phyloP scores from a whole-genome alignment of 2,888 invertebrate genomes.

The Acrocyrtus sp. region DNA sequence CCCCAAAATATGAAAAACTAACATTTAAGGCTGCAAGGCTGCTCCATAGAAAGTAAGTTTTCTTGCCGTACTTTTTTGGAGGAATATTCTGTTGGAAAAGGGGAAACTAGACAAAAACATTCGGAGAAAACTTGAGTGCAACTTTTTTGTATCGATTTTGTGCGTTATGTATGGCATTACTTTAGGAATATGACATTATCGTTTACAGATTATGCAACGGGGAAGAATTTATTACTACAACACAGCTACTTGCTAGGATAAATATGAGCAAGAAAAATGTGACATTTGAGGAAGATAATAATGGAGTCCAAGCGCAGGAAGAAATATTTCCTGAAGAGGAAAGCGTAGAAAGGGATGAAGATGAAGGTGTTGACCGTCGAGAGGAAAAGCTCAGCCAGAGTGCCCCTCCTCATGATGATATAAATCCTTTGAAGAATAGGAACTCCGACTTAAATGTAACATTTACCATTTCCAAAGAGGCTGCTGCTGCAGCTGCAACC shows the following conservation, averaged over 20 bases:
- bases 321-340: slow-evolving; percentile 24
- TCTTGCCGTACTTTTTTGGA: neutral
- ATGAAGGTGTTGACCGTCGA: neutral
- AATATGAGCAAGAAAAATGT: slow-evolving; percentile 21
- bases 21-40: slow-evolving; percentile 88
- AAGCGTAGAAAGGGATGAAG: slow-evolving; percentile 11
- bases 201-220: slow-evolving; percentile 79
- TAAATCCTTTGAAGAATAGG: slow-evolving; percentile 11
- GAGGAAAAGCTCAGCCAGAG: neutral
- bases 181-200: too few species aligned
- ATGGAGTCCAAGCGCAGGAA: neutral
- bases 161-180: too few species aligned
- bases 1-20: slow-evolving; percentile 86
- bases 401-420: too few species aligned
- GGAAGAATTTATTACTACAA: slow-evolving; percentile 86
- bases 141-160: too few species aligned
- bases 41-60: slow-evolving; percentile 80
- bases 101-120: neutral
- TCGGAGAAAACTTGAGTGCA: too few species aligned
- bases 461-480: slow-evolving; percentile 24
- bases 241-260: slow-evolving; percentile 77
- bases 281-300: slow-evolving; percentile 24
- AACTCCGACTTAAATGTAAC: slow-evolving; percentile 40
- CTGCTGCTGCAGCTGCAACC: neutral
- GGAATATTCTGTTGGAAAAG: neutral